Conservation (phyloP, 2,797 vertebrate genomes). For the Anabacerthia variegaticeps region DNA sequence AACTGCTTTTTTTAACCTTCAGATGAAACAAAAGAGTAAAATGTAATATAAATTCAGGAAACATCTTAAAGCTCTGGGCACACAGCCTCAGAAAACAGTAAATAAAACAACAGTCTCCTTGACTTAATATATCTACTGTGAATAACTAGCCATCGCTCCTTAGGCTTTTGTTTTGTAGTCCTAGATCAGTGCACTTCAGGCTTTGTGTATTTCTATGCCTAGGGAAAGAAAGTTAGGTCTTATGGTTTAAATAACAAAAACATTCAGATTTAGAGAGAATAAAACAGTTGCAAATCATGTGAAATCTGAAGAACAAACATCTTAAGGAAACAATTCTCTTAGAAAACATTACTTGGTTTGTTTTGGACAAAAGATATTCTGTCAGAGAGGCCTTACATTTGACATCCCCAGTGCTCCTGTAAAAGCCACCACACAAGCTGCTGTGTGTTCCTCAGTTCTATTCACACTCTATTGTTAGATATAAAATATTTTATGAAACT, state of each 20-base stretch:
- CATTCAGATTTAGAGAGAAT: neutral
- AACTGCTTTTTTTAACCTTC: conserved; percentile 47
- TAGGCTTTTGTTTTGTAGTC: conserved; percentile 59
- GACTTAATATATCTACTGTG: conserved; percentile 57
- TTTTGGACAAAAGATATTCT: neutral
- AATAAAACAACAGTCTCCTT: conserved; percentile 61
- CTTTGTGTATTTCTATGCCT: neutral
- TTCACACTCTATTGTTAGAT: neutral
- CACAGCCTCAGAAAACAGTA: conserved; percentile 45
- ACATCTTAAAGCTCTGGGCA: conserved; percentile 37
- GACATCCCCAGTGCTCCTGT: neutral
- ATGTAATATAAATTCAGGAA: conserved; percentile 65
- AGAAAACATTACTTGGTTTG: neutral
- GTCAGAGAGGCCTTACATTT: neutral
- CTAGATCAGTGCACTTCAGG: conserved; percentile 30
- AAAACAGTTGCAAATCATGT: neutral
- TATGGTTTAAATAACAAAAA: neutral
- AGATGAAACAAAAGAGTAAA: conserved; percentile 55
- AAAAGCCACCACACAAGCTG: neutral
- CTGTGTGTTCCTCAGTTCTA: neutral
- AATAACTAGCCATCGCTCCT: conserved; percentile 60
- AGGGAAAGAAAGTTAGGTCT: conserved; percentile 10
- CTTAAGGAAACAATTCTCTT: neutral
- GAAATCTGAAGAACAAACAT: neutral
- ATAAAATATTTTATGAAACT: neutral